These are phyloP conservation scores for Glyptemys insculpta DNA, from an alignment of 2,797 vertebrate species.

Conservation along the genomic window DNA sequence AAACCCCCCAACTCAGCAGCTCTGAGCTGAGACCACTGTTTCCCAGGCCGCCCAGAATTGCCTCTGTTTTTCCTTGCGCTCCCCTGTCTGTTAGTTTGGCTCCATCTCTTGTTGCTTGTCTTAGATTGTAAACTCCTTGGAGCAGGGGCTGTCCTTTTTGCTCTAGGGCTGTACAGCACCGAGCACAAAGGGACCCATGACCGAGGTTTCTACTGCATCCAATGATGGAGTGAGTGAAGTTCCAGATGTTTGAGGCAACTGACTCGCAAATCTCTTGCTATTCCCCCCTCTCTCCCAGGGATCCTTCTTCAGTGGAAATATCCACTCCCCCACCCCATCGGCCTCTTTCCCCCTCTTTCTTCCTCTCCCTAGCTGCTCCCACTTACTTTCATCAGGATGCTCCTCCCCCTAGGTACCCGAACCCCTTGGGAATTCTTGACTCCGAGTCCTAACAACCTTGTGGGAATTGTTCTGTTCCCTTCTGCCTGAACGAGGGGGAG, in stretches of 20 bases:
- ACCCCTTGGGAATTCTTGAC: accelerated
- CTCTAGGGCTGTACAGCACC: neutral
- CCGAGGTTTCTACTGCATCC: neutral
- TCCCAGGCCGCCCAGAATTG: neutral
- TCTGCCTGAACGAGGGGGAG: accelerated
- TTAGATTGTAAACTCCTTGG: neutral
- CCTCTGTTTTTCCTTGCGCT: neutral
- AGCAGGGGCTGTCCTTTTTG: neutral
- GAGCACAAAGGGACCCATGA: neutral
- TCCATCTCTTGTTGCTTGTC: neutral
- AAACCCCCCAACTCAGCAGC: neutral
- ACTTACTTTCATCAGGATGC: neutral
- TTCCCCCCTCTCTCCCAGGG: too few species aligned
- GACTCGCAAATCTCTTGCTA: neutral
- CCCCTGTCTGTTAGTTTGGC: neutral
- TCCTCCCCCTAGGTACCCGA: neutral
- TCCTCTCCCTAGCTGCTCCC: neutral
- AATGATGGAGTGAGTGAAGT: neutral
- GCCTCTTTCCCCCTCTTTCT: neutral
- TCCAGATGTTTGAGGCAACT: neutral
- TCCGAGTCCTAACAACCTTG: accelerated
- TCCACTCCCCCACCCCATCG: neutral
- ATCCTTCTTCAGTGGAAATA: too few species aligned
- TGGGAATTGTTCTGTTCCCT: neutral
- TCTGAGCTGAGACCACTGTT: neutral